Base-by-base conservation (phyloP, 2,113 vertebrate genomes). In the Oryzias curvinotus region DNA sequence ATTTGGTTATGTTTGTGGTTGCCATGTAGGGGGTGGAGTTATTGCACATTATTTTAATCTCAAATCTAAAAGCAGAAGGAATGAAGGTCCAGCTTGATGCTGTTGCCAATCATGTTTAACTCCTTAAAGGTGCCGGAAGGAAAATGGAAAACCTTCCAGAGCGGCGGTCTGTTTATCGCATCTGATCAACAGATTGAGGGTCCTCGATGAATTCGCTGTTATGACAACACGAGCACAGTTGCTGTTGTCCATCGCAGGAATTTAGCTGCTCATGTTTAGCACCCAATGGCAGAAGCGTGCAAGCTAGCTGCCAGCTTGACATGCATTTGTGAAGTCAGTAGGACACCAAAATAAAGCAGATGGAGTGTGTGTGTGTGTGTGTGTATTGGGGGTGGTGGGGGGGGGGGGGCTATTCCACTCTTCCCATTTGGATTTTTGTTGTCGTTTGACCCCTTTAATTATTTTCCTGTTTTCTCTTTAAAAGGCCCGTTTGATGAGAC, bases 211-310 rank as follows among this genome's bases (percentile, higher is more conserved):
- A 72, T 83, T 71, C 64, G 65, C 70, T 65, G 81, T 73, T 67
- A 71, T 78, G 78, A 48, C 83, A 83, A 81, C 55, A 15, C 82
- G 77, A 84, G 66, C 69, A 85, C 85, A 82, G 82, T 16, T 71
- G 76, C 69, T 84, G 30, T 80, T 62, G 26, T 76, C 73, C 68
- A 69, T 74, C 55, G 17, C 65, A 81, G 76, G 71, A 70, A 81
- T 83, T 81, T 79, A 73, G 73, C 85, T 56, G 55, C 41, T 8
- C 73, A 81, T 79, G 79, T 68, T 79, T 77, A 62, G 54, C 57
- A 67, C 63, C 71, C 68, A 55, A 73, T 57, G 48, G 64, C 78
- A 47, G 65, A 66, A 53, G 52, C 50, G 56, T 16, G 57, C 68
- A 49, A 66, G 36, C 54, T 41, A 28, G 58, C 65, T 77, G 65